Evolutionary conservation across 1,140 invertebrate species (phyloP).

Genomic region (Oryctes rhinoceros): DNA sequence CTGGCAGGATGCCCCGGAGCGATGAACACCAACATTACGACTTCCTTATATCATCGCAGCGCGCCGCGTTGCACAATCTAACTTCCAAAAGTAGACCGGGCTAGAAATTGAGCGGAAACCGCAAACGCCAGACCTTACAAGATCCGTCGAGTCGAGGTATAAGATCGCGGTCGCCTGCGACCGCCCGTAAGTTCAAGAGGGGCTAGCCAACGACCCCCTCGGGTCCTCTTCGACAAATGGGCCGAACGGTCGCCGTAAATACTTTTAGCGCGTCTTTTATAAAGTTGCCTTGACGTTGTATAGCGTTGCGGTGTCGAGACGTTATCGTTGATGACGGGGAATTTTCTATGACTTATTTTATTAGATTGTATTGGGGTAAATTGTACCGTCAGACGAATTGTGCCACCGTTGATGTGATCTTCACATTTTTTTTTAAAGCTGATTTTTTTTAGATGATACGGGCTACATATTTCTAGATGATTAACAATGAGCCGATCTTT

Average conservation of each 20-base stretch:
- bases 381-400: too few relatives aligned
- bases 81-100: neutral
- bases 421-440: too few relatives aligned
- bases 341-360: too few relatives aligned
- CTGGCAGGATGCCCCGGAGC: neutral
- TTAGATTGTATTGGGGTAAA: too few relatives aligned
- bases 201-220: neutral
- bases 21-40: neutral
- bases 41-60: neutral
- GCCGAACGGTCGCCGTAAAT: neutral
- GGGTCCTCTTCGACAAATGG: conserved; percentile 12
- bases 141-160: neutral
- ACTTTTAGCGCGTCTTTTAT: neutral
- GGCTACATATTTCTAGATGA: too few relatives aligned
- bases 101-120: conserved; percentile 2
- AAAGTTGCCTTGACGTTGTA: neutral
- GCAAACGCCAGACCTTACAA: neutral
- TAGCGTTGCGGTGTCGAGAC: too few relatives aligned
- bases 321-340: too few relatives aligned
- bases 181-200: neutral
- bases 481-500: too few relatives aligned
- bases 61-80: neutral
- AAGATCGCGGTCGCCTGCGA: too few relatives aligned
- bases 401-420: too few relatives aligned
- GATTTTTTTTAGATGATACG: too few relatives aligned